Evolutionary conservation across 1,140 invertebrate species (phyloP), one percentile per base, ranked within the genome.

Genomic region (Drosophila virilis): DNA sequence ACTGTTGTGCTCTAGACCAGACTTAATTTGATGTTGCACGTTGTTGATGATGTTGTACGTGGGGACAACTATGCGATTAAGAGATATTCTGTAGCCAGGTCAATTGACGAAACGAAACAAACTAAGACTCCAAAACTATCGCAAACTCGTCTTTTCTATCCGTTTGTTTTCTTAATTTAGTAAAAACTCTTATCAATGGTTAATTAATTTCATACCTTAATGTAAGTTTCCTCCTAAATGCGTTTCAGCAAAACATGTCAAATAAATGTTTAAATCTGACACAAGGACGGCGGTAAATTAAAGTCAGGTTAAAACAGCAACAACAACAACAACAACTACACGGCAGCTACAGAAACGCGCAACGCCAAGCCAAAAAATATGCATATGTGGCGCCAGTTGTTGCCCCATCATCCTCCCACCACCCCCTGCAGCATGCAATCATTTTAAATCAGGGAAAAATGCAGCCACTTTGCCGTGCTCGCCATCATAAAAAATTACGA

Each of bases 361-460:
- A 69, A 65, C 9, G 59, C 22, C 60, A 61, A 22, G 15, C 37
- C 22, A 50, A 45, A 45, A 74, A 70, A 46, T 46, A 37, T 52
- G 51, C 58, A 68, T 57, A 62, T 62, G 42, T 45, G 62, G 69
- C 69, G 62, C 43, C 69, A 54, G 17, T 43, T 48, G 32, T 28
- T 17, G 55, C 8, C 46, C 32, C 45, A 28, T 45, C 2, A 28
- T 17, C 32, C 68, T 32, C 28, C 35, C 10, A 17, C 40, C 12
- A 37, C 45, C 15, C 15, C 33, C 22, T 46, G 51, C 55, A 55
- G 69, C 60, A 50, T 61, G 72, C 79, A 82, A 82, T 82, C 79
- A 82, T 78, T 78, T 78, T 72, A 83, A 76, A 78, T 83, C 68
- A 60, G 40, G 35, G 67, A 55, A 67, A 77, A 77, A 68, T 72